phyloP scores from a whole-genome alignment of 2,888 invertebrate genomes.

The Adineta ricciae region DNA sequence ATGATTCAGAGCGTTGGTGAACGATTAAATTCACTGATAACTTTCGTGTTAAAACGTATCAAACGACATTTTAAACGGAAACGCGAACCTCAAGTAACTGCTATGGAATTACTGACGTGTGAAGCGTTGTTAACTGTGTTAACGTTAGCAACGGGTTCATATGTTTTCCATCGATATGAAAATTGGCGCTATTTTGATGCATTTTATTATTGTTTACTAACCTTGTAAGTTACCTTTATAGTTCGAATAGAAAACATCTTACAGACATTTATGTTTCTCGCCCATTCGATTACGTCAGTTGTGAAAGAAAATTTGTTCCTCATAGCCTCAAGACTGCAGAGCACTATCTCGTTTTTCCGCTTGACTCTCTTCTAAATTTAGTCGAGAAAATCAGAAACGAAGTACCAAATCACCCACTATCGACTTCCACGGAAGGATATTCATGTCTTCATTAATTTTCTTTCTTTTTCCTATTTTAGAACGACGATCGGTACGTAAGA shows the following conservation, averaged over 20 bases:
- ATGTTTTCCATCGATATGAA: conserved; percentile 83
- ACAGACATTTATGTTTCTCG: too few species aligned
- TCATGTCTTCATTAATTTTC: background rate
- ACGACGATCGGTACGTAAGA: background rate
- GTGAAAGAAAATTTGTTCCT: too few species aligned
- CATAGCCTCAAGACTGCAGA: too few species aligned
- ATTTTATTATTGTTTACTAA: conserved; percentile 98
- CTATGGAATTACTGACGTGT: conserved; percentile 27
- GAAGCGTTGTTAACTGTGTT: conserved; percentile 62
- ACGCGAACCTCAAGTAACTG: conserved; percentile 25
- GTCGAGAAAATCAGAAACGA: too few species aligned
- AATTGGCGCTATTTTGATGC: conserved; percentile 79
- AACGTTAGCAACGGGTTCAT: conserved; percentile 84
- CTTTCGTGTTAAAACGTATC: conserved; percentile 75
- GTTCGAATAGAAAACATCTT: too few species aligned
- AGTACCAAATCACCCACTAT: background rate
- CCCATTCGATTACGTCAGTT: too few species aligned
- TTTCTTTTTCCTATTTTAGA: background rate
- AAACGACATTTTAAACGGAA: conserved; percentile 67
- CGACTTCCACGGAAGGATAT: background rate
- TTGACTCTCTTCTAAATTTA: too few species aligned
- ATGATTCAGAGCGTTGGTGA: conserved; percentile 99
- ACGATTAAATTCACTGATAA: conserved; percentile 89
- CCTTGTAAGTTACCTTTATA: conserved; percentile 64
- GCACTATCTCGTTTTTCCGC: too few species aligned